Evolutionary conservation across 2,888 invertebrate genomes (phyloP), one percentile per base, ranked within the genome.

Genomic region (Plebejus anna): DNA sequence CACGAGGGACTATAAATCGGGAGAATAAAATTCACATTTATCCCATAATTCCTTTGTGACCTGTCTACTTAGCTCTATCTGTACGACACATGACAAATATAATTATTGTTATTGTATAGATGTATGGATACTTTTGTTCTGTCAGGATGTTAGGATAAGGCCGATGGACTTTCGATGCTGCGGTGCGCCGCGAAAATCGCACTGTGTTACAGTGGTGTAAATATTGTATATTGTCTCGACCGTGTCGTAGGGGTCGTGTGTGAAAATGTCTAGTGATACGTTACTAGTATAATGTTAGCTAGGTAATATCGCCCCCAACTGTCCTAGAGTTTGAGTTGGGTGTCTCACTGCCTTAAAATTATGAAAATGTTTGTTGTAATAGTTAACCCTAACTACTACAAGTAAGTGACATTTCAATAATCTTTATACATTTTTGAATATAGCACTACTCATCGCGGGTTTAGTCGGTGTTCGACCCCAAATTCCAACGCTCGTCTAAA

Each of bases 301-400:
- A 94, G 93, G 91, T 92, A 93, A 93, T 91, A 89, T 92, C 89
- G 90, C 91, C 90, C 93, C 94, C 93, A 91, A 93, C 94, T 90
- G 89, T 90, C 91, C 92, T 93, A 89, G 87, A 89, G 87, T 92
- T 93, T 93, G 88, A 88, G 93, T 93, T 94, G 94, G 94, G 92
- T 90, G 91, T 94, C 90, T 93, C 94, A 94, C 94, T 94, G 94
- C 94, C 94, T 94, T 94, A 94, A 92, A 91, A 84, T 90, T 87
- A 88, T 86, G 86, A 87, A 79, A 80, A 84, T 84, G 85, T 88
- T 90, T 84, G 88, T 85, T 86, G 88, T 92, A 91, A 92, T 91
- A 89, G 89, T 90, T 90, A 90, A 84, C 55, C 86, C 88, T 87
- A 90, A 91, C 88, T 91, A 89, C 84, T 91, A 90, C 91, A 87